These are phyloP conservation scores for Mungos mungo DNA, from an alignment of 2,113 vertebrate species.

Conservation along the genomic window DNA sequence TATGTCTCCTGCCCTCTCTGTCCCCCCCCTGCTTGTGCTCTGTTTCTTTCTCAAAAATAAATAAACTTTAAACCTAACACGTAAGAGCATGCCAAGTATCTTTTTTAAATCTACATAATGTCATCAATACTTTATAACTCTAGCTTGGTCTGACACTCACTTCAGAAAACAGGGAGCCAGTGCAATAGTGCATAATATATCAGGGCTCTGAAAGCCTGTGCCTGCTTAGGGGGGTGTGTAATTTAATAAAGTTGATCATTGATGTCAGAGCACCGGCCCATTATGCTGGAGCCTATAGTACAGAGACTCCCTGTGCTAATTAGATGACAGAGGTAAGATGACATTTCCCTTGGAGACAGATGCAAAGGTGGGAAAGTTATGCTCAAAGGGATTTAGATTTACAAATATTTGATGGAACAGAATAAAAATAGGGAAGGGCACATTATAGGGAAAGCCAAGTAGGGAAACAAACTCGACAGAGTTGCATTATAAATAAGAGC, in stretches of 20 bases:
- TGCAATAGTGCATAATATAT: conserved; percentile 78
- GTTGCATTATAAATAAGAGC: conserved; percentile 39
- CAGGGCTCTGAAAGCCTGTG: conserved; percentile 69
- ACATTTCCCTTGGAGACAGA: conserved; percentile 74
- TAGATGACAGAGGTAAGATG: conserved; percentile 77
- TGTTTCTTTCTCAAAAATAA: too few relatives aligned
- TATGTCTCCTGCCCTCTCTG: too few relatives aligned
- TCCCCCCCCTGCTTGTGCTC: too few relatives aligned
- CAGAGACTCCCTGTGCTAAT: conserved; percentile 80
- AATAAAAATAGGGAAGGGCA: conserved; percentile 39
- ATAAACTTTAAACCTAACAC: conserved; percentile 48
- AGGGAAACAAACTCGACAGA: conserved; percentile 11
- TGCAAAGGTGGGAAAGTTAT: conserved; percentile 43
- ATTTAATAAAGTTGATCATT: conserved; percentile 85
- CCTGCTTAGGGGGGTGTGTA: conserved; percentile 82
- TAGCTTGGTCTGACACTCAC: conserved; percentile 73
- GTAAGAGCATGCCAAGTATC: conserved; percentile 62
- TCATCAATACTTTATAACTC: conserved; percentile 75
- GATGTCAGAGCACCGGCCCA: conserved; percentile 78
- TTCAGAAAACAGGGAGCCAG: conserved; percentile 69
- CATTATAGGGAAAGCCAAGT: not conserved
- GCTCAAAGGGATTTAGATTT: conserved; percentile 23
- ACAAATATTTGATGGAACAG: conserved; percentile 52
- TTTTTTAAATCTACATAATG: conserved; percentile 71
- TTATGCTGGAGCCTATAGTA: conserved; percentile 81